Evolutionary conservation across 2,888 invertebrate genomes (phyloP), one percentile per base, ranked within the genome.

Genomic region (Phyllotreta striolata): DNA sequence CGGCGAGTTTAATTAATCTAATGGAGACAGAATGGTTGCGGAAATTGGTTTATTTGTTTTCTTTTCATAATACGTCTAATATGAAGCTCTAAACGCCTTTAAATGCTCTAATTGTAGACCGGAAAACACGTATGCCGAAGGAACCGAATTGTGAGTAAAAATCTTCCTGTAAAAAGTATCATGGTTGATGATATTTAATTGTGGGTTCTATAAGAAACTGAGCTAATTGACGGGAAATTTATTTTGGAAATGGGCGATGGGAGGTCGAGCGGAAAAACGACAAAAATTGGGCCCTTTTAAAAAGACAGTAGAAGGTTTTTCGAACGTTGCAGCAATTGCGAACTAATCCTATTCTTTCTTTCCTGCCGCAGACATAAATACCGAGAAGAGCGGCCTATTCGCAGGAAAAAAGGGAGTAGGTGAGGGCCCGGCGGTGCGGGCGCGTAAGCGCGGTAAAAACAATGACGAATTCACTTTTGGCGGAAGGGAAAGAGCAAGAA

Each of bases 211-310:
- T 24, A 24, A 24, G 24, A 24, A 24, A 24, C 24, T 24, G 24
- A 24, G 24, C 24, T 24, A 24, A 24, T 24, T 24, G 24, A 3
- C 2, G 24, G 24, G 24, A 24, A 24, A n/a, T n/a, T 24, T 24
- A 24, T 24, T 24, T 24, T n/a, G n/a, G n/a, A n/a, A n/a, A n/a
- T n/a, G n/a, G n/a, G 24, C 2, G 24, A 24, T 24, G 24, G 78
- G 76, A 80, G 79, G 78, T 79, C 79, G 76, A 74, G 78, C 79
- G 79, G 76, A 78, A 80, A 78, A 74, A 75, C 76, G 74, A 76
- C 77, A 77, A 75, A 79, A 79, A 78, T 79, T 78, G 79, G 24
- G 76, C 78, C 80, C 80, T 80, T 81, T 81, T 80, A 77, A 76
- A 77, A 73, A 76, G 78, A 77, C 79, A 79, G 77, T 76, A 58